phyloP scores from a whole-genome alignment of 53 echinoderm and acorn worm genomes.

The Apostichopus leukothele region DNA sequence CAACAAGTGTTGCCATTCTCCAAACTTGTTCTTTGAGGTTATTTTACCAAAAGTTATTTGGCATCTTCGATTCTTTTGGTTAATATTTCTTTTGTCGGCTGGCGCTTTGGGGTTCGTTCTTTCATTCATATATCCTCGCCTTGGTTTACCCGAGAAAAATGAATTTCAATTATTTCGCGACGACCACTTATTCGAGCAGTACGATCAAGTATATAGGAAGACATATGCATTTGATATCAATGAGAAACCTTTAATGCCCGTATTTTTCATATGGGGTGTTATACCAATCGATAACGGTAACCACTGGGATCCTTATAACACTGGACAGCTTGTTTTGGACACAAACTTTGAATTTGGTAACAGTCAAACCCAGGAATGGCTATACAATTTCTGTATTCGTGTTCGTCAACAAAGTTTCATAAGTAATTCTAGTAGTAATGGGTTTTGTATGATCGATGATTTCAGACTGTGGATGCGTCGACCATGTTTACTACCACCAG shows the following conservation, averaged over 20 bases:
- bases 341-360: conserved; percentile 59
- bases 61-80: conserved; percentile 69
- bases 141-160: conserved; percentile 64
- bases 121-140: conserved; percentile 66
- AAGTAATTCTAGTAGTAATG: not conserved
- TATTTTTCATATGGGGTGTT: conserved; percentile 67
- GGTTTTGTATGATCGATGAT: conserved; percentile 67
- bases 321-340: conserved; percentile 54
- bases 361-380: conserved; percentile 64
- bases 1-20: not conserved
- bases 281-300: conserved; percentile 69
- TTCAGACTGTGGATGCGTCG: conserved; percentile 54
- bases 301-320: conserved; percentile 75
- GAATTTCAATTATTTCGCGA: conserved; percentile 77
- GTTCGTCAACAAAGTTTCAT: conserved; percentile 69
- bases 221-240: conserved; percentile 61
- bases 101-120: conserved; percentile 67
- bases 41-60: conserved; percentile 63
- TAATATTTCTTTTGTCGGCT: conserved; percentile 56
- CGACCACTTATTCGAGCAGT: conserved; percentile 68
- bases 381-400: conserved; percentile 63
- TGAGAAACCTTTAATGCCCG: conserved; percentile 51
- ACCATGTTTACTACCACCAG: conserved; percentile 47
- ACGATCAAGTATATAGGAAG: conserved; percentile 56
- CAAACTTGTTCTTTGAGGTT: conserved; percentile 51